These are phyloP conservation scores for Otocyon megalotis DNA, from an alignment of 2,113 vertebrate species.

Conservation along the genomic window DNA sequence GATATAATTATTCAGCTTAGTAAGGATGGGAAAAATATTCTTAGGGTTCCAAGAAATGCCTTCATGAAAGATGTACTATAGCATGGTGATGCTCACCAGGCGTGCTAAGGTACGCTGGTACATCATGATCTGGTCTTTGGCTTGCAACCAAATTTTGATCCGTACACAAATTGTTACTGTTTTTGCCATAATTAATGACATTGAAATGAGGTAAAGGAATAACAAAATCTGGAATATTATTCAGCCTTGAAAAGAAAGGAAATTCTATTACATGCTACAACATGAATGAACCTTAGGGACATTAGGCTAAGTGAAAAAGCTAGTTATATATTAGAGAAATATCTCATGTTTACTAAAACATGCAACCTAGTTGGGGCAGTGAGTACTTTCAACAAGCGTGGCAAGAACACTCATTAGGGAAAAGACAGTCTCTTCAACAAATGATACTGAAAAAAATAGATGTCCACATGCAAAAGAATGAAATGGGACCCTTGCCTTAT, in stretches of 20 bases:
- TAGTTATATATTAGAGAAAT: background rate
- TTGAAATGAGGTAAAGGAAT: background rate
- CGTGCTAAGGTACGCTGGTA: too few relatives aligned
- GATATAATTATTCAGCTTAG: background rate
- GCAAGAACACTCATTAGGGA: background rate
- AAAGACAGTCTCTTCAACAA: background rate
- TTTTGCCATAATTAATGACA: background rate
- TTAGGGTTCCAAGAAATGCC: background rate
- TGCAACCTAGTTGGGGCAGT: background rate
- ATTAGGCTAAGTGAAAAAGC: background rate
- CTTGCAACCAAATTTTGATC: background rate
- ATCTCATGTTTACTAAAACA: background rate
- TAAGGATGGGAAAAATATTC: background rate
- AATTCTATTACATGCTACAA: background rate
- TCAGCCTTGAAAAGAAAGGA: background rate
- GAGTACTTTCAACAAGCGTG: background rate
- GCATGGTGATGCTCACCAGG: accelerated
- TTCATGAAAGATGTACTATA: background rate
- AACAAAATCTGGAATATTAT: background rate
- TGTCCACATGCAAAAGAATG: background rate
- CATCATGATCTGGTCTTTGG: background rate
- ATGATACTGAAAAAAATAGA: background rate
- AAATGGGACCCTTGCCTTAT: background rate
- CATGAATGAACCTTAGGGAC: background rate
- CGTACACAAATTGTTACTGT: background rate